Evolutionary conservation across 2,888 invertebrate genomes (phyloP).

Genomic region (Dorcus parallelipipedus): DNA sequence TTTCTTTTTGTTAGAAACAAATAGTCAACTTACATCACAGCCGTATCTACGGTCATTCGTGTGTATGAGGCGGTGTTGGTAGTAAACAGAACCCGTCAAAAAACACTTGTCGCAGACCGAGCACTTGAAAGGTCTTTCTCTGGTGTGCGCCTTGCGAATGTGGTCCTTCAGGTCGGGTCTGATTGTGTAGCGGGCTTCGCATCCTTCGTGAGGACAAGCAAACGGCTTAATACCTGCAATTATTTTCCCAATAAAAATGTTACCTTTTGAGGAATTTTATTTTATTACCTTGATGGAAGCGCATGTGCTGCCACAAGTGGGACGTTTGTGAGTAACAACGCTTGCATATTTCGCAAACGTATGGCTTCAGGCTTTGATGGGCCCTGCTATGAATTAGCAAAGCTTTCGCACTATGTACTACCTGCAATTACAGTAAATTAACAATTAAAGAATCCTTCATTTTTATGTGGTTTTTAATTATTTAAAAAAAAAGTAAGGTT

Average conservation of each 20-base stretch:
- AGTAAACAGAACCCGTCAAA: conserved; percentile 61
- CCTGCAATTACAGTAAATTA: conserved; percentile 28
- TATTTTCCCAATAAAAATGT: background rate
- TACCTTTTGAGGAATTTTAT: background rate
- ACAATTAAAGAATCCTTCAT: background rate
- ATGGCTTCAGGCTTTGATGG: conserved; percentile 50
- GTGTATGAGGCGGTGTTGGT: conserved; percentile 61
- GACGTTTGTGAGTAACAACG: conserved; percentile 61
- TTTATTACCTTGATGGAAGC: conserved; percentile 58
- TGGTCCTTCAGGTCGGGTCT: conserved; percentile 63
- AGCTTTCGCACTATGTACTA: conserved; percentile 46
- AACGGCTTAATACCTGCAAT: conserved; percentile 59
- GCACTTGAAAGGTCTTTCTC: conserved; percentile 62
- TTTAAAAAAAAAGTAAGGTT: too few species aligned
- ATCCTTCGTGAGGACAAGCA: conserved; percentile 58
- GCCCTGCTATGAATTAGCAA: conserved; percentile 46
- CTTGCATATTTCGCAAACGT: conserved; percentile 61
- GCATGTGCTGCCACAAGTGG: conserved; percentile 63
- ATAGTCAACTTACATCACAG: conserved; percentile 51
- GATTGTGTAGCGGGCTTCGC: conserved; percentile 60
- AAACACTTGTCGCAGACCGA: conserved; percentile 60
- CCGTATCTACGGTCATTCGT: conserved; percentile 62
- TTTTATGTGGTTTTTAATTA: too few species aligned
- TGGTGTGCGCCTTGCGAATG: conserved; percentile 61
- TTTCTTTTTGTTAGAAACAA: background rate